Conservation (phyloP, 92 coral and sea anemone species). For the Ricordea florida region DNA sequence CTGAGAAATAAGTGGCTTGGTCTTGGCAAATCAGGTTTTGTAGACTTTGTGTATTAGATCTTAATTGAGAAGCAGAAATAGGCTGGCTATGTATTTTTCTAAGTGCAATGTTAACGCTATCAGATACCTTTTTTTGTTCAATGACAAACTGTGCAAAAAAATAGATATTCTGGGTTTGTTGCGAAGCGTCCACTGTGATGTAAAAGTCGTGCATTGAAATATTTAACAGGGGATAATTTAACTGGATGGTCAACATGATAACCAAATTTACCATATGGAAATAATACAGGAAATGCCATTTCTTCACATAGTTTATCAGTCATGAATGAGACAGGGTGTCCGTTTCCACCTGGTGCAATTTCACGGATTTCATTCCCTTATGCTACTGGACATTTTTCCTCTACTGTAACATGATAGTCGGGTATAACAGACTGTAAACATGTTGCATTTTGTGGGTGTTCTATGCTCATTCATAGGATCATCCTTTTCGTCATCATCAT, state of each 20-base stretch:
- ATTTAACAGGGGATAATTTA: constrained; percentile 13
- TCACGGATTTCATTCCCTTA: constrained; percentile 48
- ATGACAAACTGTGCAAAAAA: constrained; percentile 55
- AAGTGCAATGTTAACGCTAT: too few relatives aligned
- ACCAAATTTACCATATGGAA: constrained; percentile 63
- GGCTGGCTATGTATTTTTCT: constrained; percentile 41
- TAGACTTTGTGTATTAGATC: constrained; percentile 20
- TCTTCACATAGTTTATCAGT: constrained; percentile 56
- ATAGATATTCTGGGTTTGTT: too few relatives aligned
- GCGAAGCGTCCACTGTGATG: too few relatives aligned
- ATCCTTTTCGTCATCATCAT: constrained; percentile 27
- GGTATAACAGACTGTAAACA: constrained; percentile 54
- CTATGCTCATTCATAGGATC: constrained; percentile 57
- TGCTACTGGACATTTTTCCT: too few relatives aligned
- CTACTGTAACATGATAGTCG: constrained; percentile 29
- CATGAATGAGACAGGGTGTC: constrained; percentile 53
- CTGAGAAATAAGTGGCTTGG: constrained; percentile 30
- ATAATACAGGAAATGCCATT: constrained; percentile 63
- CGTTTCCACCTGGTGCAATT: constrained; percentile 55
- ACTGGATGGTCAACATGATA: constrained; percentile 6
- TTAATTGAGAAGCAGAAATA: too few relatives aligned
- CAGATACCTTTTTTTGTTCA: constrained; percentile 36
- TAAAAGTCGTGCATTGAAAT: too few relatives aligned
- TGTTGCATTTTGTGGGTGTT: constrained; percentile 56
- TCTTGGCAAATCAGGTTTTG: constrained; percentile 28